These are phyloP conservation scores for Pocota personata DNA, from an alignment of 2,888 invertebrate species.

Conservation along the genomic window DNA sequence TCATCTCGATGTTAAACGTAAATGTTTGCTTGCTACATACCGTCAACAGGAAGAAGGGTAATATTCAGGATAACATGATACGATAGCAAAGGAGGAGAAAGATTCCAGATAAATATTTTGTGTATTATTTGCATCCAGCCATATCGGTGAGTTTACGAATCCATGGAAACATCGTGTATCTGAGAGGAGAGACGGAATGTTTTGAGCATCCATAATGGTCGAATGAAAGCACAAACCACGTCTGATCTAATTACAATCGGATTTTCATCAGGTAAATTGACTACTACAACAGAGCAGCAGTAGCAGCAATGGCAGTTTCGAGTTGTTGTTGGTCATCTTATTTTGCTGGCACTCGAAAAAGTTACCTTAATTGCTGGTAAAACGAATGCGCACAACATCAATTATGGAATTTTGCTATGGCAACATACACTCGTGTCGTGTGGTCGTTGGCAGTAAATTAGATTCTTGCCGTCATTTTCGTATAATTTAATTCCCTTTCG, in stretches of 20 bases:
- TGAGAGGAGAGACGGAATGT: neutral
- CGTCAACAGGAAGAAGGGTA: constrained; percentile 6
- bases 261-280: constrained; percentile 58
- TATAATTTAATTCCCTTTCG: constrained; percentile 36
- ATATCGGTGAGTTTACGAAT: neutral
- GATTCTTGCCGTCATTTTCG: constrained; percentile 27
- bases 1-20: constrained; percentile 65
- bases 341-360: constrained; percentile 7
- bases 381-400: constrained; percentile 50
- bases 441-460: constrained; percentile 53
- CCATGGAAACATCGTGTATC: neutral
- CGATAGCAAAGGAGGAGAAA: neutral
- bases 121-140: constrained; percentile 39
- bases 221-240: constrained; percentile 57
- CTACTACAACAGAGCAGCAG: constrained; percentile 12
- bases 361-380: constrained; percentile 58
- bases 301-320: neutral
- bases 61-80: constrained; percentile 13
- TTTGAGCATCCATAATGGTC: constrained; percentile 48
- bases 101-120: constrained; percentile 17
- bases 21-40: constrained; percentile 45
- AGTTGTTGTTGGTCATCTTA: constrained; percentile 10
- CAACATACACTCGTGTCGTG: constrained; percentile 4
- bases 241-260: constrained; percentile 62
- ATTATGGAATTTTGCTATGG: constrained; percentile 55